phyloP scores from a whole-genome alignment of 1,140 invertebrate genomes.

The Drosophila azteca region DNA sequence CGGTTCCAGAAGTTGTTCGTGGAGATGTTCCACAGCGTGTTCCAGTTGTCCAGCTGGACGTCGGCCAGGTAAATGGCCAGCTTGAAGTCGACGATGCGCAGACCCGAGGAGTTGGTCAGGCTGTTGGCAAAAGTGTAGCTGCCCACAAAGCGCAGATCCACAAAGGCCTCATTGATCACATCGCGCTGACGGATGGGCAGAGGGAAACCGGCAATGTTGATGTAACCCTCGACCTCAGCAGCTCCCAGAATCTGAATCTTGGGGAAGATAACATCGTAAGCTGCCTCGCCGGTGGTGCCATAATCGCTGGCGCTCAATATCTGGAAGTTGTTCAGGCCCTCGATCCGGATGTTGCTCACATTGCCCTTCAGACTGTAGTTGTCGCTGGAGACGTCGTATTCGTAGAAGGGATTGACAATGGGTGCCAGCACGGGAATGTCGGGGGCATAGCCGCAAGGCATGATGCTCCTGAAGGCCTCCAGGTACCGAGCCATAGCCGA shows the following conservation, averaged over 20 bases:
- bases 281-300: conserved; percentile 29
- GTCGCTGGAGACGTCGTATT: conserved; percentile 28
- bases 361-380: conserved; percentile 45
- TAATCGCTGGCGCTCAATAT: conserved; percentile 46
- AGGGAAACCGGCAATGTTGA: conserved; percentile 41
- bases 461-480: conserved; percentile 53
- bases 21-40: conserved; percentile 56
- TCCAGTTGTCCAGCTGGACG: conserved; percentile 59
- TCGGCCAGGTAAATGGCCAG: conserved; percentile 56
- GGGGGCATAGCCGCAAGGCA: conserved; percentile 60
- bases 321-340: conserved; percentile 55
- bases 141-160: conserved; percentile 62
- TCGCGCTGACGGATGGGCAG: conserved; percentile 32
- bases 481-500: conserved; percentile 44
- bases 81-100: conserved; percentile 49
- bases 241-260: conserved; percentile 57
- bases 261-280: conserved; percentile 55
- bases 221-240: conserved; percentile 40
- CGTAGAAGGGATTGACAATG: conserved; percentile 19
- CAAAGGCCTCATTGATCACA: conserved; percentile 56
- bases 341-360: conserved; percentile 54
- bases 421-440: conserved; percentile 57
- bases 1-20: conserved; percentile 57
- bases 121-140: conserved; percentile 50
- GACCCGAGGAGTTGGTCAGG: conserved; percentile 27